Evolutionary conservation across 53 echinoderm and acorn worm genomes (phyloP).

Genomic region (Paracentrotus lividus): DNA sequence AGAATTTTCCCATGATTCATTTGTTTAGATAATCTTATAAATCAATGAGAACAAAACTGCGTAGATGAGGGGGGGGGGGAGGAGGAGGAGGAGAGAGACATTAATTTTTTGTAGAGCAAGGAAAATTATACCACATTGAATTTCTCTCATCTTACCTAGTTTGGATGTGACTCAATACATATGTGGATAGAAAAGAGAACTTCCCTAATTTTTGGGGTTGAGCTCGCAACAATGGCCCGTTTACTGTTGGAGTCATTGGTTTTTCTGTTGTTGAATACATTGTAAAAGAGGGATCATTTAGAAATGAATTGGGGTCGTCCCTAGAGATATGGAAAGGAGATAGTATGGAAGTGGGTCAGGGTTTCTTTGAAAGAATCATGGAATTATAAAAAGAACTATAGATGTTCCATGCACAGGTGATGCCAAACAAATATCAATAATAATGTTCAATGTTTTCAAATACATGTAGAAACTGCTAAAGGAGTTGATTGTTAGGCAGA

Average conservation of each 20-base stretch:
- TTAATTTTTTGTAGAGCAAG: too few relatives aligned
- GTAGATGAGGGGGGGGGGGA: too few relatives aligned
- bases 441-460: too few relatives aligned
- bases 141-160: too few relatives aligned
- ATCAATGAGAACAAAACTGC: too few relatives aligned
- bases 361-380: neutral
- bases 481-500: too few relatives aligned
- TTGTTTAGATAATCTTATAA: neutral
- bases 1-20: neutral
- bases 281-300: slow-evolving; percentile 4
- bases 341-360: neutral
- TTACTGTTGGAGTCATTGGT: slow-evolving; percentile 5
- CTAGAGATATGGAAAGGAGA: neutral
- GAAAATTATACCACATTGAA: too few relatives aligned
- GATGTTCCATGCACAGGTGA: too few relatives aligned
- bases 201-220: neutral
- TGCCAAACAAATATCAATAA: too few relatives aligned
- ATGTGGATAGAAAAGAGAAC: neutral
- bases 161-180: neutral
- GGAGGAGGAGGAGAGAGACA: too few relatives aligned
- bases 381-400: too few relatives aligned
- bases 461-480: too few relatives aligned
- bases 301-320: neutral
- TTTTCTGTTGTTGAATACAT: neutral
- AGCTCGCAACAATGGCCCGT: neutral